phyloP scores from a whole-genome alignment of 1,140 invertebrate genomes.

The Schlechtendalia chinensis region DNA sequence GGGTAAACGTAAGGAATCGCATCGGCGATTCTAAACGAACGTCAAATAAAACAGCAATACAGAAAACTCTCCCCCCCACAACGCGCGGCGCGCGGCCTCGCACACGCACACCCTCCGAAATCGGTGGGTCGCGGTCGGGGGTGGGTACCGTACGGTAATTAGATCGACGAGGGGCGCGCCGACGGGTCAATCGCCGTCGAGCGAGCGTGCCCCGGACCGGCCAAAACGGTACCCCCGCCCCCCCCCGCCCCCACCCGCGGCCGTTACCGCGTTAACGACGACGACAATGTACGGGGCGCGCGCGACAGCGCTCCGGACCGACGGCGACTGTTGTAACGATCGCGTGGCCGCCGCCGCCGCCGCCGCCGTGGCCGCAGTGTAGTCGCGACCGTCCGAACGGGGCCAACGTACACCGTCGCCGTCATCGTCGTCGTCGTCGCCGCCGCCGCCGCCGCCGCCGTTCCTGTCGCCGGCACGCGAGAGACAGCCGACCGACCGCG shows the following conservation, averaged over 20 bases:
- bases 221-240: too few relatives aligned
- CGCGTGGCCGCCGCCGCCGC: neutral
- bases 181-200: neutral
- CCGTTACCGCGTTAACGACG: neutral
- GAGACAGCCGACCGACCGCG: neutral
- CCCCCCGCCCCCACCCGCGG: neutral
- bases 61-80: too few relatives aligned
- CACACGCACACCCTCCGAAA: too few relatives aligned
- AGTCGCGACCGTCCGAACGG: neutral
- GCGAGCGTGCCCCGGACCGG: too few relatives aligned
- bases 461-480: neutral
- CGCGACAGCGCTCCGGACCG: neutral
- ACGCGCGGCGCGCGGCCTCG: too few relatives aligned
- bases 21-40: too few relatives aligned
- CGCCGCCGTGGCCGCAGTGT: neutral
- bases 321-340: slow-evolving; percentile 21
- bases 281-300: neutral
- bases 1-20: too few relatives aligned
- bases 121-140: too few relatives aligned
- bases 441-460: neutral
- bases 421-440: neutral
- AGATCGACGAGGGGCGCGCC: neutral
- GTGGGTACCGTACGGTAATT: neutral
- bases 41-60: too few relatives aligned
- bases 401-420: neutral